A percentile compares a stretch with the other conserved stretches of the same genome.
These are phyloP conservation scores for Caenorhabditis uteleia DNA, from an alignment of 2,888 invertebrate species.

Conservation along the genomic window DNA sequence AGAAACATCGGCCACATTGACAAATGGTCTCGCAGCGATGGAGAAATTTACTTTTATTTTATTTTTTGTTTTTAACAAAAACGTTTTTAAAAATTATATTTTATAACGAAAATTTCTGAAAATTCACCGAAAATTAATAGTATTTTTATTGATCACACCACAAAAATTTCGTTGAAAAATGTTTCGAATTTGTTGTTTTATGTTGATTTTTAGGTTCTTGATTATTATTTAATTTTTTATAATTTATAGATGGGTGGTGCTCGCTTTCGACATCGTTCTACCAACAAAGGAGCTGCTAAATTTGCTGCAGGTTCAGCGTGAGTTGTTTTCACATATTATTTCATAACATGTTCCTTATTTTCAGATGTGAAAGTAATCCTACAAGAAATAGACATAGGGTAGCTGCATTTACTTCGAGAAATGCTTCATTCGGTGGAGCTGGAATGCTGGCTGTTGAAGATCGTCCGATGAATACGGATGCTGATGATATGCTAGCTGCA, in stretches of 20 bases:
- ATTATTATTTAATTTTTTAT: too few relatives aligned
- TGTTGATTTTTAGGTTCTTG: too few relatives aligned
- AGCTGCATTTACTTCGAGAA: constrained; percentile 52
- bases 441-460: constrained; percentile 62
- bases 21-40: too few relatives aligned
- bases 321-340: constrained; percentile 5
- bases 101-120: too few relatives aligned
- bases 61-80: too few relatives aligned
- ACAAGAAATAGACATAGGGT: constrained; percentile 47
- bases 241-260: constrained; percentile 25
- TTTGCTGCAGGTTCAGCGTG: constrained; percentile 28
- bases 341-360: background rate
- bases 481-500: constrained; percentile 38
- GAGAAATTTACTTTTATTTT: too few relatives aligned
- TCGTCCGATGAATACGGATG: constrained; percentile 32
- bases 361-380: constrained; percentile 60
- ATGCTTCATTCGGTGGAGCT: constrained; percentile 40
- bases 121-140: too few relatives aligned
- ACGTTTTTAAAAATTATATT: too few relatives aligned
- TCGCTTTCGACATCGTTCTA: constrained; percentile 35
- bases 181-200: too few relatives aligned
- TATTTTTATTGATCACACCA: too few relatives aligned
- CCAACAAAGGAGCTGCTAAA: constrained; percentile 27
- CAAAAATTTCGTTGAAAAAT: too few relatives aligned
- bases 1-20: too few relatives aligned